These are phyloP conservation scores for Caenorhabditis briggsae DNA, from an alignment of 1,140 invertebrate species.

Conservation along the genomic window DNA sequence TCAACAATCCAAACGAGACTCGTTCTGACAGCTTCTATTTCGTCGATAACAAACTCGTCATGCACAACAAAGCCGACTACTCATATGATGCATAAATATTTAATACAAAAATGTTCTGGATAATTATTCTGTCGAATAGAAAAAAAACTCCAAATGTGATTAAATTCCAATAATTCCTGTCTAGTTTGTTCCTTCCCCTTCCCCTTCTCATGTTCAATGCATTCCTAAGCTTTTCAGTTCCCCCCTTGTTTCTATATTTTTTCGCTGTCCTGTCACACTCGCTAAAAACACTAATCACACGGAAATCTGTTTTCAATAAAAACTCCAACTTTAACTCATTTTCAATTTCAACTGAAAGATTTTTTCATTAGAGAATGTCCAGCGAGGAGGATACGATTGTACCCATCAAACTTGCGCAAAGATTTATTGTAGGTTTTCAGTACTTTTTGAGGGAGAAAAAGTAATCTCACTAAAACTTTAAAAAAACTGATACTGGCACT, in stretches of 20 bases:
- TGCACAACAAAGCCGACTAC: conserved; percentile 99
- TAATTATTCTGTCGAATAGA: not conserved
- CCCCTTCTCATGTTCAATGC: not conserved
- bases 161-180: not conserved
- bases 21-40: conserved; percentile 99
- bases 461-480: too few species aligned
- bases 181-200: not conserved
- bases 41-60: conserved; percentile 93
- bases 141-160: not conserved
- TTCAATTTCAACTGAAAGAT: not conserved
- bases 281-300: too few species aligned
- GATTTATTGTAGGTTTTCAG: not conserved
- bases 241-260: not conserved
- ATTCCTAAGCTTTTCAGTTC: not conserved
- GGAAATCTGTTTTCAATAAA: too few species aligned
- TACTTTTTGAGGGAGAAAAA: not conserved
- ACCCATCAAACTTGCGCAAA: conserved; percentile 47
- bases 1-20: conserved; percentile 93
- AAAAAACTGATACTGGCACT: too few species aligned
- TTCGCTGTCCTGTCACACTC: not conserved
- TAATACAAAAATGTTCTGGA: not conserved
- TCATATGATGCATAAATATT: conserved; percentile 84
- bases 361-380: not conserved
- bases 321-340: not conserved
- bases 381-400: conserved; percentile 22